A percentile compares a stretch with the other conserved stretches of the same genome.
Conservation (phyloP, 2,797 vertebrate species). For the Prionace glauca region DNA sequence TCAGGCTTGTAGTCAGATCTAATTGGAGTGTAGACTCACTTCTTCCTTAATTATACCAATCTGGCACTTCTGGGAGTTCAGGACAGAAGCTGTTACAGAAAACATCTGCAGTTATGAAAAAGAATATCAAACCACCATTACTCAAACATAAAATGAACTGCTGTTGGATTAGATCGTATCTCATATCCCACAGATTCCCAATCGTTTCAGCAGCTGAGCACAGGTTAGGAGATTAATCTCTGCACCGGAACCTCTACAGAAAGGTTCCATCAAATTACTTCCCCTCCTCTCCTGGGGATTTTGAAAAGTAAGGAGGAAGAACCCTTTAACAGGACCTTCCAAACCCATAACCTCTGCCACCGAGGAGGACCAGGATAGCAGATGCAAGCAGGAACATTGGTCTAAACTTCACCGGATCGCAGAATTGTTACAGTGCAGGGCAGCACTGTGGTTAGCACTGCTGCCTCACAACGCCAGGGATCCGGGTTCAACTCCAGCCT, state of each 20-base stretch:
- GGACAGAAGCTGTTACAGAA: background rate
- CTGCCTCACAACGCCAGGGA: too few species aligned
- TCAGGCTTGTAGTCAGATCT: background rate
- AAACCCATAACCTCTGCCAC: background rate
- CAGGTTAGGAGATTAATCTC: background rate
- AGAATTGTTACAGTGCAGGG: too few species aligned
- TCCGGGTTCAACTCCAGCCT: too few species aligned
- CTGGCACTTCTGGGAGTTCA: background rate
- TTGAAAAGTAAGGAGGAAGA: background rate
- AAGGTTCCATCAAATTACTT: background rate
- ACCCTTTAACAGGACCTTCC: too few species aligned
- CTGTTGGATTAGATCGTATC: background rate
- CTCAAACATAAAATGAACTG: background rate
- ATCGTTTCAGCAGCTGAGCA: background rate
- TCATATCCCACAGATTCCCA: background rate
- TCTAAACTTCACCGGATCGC: too few species aligned
- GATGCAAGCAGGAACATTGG: too few species aligned
- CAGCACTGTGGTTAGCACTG: too few species aligned
- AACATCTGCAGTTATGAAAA: conserved; percentile 27
- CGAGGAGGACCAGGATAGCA: too few species aligned
- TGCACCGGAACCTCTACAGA: too few species aligned
- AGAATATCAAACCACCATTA: conserved; percentile 22
- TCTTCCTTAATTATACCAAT: background rate
- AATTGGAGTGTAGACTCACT: background rate
- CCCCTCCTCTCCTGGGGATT: background rate